These are phyloP conservation scores for Chrysocyon brachyurus DNA, from an alignment of 2,797 vertebrate genomes.

Conservation along the genomic window DNA sequence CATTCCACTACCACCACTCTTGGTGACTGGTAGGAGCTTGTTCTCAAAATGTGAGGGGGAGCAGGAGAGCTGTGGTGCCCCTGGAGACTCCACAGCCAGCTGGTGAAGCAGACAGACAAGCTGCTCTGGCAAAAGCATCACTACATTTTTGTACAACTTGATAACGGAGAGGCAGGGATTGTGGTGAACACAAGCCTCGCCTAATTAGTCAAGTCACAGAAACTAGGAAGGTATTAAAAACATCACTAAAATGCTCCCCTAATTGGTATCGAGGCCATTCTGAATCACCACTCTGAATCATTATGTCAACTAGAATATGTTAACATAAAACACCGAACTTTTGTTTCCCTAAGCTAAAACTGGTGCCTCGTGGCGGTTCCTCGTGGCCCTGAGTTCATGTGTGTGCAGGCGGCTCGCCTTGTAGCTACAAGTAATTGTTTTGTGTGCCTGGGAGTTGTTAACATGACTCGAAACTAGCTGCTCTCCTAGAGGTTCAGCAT, in stretches of 20 bases:
- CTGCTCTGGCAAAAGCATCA: background rate
- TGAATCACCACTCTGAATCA: slow-evolving; percentile 33
- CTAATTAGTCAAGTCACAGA: slow-evolving; percentile 18
- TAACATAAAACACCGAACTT: slow-evolving; percentile 12
- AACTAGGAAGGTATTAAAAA: slow-evolving; percentile 43
- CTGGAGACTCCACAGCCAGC: background rate
- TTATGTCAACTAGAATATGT: background rate
- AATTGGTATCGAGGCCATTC: background rate
- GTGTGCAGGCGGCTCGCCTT: background rate
- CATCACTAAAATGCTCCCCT: background rate
- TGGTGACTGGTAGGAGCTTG: background rate
- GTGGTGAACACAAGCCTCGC: background rate
- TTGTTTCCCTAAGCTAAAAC: background rate
- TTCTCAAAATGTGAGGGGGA: background rate
- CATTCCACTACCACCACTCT: background rate
- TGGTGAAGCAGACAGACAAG: background rate
- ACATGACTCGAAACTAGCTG: background rate
- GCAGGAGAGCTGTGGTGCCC: background rate
- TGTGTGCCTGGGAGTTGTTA: background rate
- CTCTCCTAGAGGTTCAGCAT: background rate
- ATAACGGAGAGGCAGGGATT: background rate
- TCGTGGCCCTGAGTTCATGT: background rate
- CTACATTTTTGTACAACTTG: background rate
- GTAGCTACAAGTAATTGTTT: background rate
- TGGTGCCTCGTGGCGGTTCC: background rate